These are phyloP conservation scores for Drosophila paranaensis DNA, from an alignment of 2,888 invertebrate species.

Conservation along the genomic window DNA sequence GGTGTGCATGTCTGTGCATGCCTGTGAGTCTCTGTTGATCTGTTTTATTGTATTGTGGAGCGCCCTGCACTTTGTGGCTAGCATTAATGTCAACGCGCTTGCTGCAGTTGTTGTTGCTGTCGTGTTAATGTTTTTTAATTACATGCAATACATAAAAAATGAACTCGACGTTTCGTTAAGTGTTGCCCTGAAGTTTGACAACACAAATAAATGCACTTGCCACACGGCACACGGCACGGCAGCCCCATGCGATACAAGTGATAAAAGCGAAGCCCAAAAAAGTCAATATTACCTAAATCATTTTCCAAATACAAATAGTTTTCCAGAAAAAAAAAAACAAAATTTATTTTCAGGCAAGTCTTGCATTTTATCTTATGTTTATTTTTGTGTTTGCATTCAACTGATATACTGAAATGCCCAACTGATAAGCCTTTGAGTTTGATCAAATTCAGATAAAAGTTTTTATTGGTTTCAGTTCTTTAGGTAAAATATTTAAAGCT, in stretches of 20 bases:
- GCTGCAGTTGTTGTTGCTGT: slow-evolving; percentile 33
- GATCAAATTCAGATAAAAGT: background rate
- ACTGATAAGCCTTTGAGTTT: slow-evolving; percentile 12
- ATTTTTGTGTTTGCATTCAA: slow-evolving; percentile 18
- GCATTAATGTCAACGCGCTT: slow-evolving; percentile 70
- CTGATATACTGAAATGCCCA: slow-evolving; percentile 19
- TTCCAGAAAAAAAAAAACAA: background rate
- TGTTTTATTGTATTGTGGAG: slow-evolving; percentile 33
- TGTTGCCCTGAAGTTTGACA: slow-evolving; percentile 77
- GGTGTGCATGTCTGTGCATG: background rate
- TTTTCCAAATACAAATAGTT: background rate
- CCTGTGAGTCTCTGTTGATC: slow-evolving; percentile 28
- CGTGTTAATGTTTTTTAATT: slow-evolving; percentile 74
- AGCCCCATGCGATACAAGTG: slow-evolving; percentile 22
- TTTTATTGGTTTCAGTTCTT: background rate
- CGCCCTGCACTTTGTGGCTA: slow-evolving; percentile 64
- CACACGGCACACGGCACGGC: slow-evolving; percentile 29
- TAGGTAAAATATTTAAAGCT: no score
- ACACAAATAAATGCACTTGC: slow-evolving; percentile 60
- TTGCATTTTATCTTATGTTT: slow-evolving; percentile 1
- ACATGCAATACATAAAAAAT: slow-evolving; percentile 61
- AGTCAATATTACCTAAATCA: no score
- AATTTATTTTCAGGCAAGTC: slow-evolving; percentile 29
- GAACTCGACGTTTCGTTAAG: slow-evolving; percentile 53
- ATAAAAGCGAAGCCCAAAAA: slow-evolving; percentile 17